Base-by-base conservation (phyloP, 2,797 vertebrate species). In the Ptychadena robeensis region DNA sequence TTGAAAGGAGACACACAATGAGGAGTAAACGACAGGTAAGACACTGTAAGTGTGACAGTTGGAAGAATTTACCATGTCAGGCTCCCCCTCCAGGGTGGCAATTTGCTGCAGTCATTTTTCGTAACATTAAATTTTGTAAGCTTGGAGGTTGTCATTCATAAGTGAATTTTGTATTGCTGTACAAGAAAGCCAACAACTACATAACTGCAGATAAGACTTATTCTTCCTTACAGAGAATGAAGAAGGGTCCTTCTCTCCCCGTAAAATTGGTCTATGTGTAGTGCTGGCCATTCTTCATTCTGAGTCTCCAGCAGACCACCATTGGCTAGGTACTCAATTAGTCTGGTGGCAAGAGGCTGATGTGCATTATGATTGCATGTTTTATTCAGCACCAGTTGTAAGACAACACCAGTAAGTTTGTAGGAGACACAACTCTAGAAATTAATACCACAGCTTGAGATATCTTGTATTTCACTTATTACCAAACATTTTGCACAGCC, bases 81-180 rank as follows among this genome's bases (percentile, higher is more conserved):
- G 48, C 38, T 72, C 31, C 71, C 40, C 25, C 73, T 81, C 38
- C 79, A 81, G 35, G 59, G 38, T 81, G 70, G 70, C 79, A 81
- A 81, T 81, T 73, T 81, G n/a, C 70, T 73, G 70, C 66, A 81
- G 65, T 73, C 61, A 73, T 81, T 81, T 81, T 73, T 81, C 70
- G 61, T 15, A 63, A 81, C 79, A 81, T 81, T 81, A 73, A 74
- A 74, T 81, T 38, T 63, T 53, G 79, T 67, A 67, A 81, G 68
- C 70, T 35, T 65, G 40, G 68, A 81, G 70, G 79, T 34, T 66
- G 79, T 30, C 44, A 53, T 22, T 53, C 53, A 27, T 37, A 28
- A 80, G 40, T 44, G 57, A 48, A 40, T 74, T 65, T 73, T 67
- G 61, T 81, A 73, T 81, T 68, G 65, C 40, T 73, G 79, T 73